phyloP scores from a whole-genome alignment of 1,140 invertebrate species.

The Drosophila dunni region DNA sequence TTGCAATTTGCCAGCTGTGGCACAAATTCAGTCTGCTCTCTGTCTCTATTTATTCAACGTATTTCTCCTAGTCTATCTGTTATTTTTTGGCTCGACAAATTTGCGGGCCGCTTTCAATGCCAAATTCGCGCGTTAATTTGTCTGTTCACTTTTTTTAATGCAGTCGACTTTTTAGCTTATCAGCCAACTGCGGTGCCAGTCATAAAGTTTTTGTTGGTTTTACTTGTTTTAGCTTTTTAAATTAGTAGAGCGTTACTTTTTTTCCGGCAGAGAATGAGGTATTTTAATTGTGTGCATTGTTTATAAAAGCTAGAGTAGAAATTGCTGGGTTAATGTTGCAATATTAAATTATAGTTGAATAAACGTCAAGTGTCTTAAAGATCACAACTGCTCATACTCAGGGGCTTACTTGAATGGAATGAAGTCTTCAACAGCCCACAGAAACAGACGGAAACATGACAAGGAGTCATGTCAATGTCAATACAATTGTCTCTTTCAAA shows the following conservation, averaged over 20 bases:
- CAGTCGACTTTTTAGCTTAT: conserved; percentile 45
- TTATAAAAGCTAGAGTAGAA: too few relatives aligned
- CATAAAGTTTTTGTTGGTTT: conserved; percentile 28
- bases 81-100: conserved; percentile 22
- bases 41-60: conserved; percentile 31
- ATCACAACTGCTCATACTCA: too few relatives aligned
- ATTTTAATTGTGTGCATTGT: neutral
- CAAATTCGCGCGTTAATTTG: conserved; percentile 48
- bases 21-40: neutral
- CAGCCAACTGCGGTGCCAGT: conserved; percentile 33
- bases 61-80: conserved; percentile 2
- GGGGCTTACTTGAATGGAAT: too few relatives aligned
- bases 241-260: conserved; percentile 22
- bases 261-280: neutral
- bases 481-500: too few relatives aligned
- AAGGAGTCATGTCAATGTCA: too few relatives aligned
- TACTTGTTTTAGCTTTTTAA: conserved; percentile 34
- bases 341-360: too few relatives aligned
- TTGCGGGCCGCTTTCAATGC: conserved; percentile 28
- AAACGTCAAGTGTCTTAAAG: too few relatives aligned
- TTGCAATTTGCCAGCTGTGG: conserved; percentile 34
- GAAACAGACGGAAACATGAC: too few relatives aligned
- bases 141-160: conserved; percentile 19
- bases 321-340: too few relatives aligned
- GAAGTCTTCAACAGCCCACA: too few relatives aligned